A percentile compares a stretch with the other conserved stretches of the same genome.
These are phyloP conservation scores for Apoda limacodes DNA, from an alignment of 2,888 invertebrate genomes.

Conservation along the genomic window DNA sequence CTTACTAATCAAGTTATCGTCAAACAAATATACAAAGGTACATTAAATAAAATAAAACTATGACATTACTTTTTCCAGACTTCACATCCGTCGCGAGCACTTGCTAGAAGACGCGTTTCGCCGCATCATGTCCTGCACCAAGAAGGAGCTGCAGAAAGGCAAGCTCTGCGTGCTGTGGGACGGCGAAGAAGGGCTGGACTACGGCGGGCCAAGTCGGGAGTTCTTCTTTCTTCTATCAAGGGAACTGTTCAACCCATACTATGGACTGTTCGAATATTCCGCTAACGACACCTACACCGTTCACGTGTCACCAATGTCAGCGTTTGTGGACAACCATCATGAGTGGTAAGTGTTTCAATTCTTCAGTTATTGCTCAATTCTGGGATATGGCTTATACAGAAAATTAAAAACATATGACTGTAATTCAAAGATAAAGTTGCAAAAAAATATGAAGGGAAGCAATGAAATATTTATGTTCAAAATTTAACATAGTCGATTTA, in stretches of 20 bases:
- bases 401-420: no score
- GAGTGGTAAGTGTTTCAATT: slow-evolving; percentile 78
- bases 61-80: slow-evolving; percentile 71
- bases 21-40: no score
- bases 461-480: no score
- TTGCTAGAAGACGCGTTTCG: slow-evolving; percentile 96
- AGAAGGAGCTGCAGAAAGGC: slow-evolving; percentile 95
- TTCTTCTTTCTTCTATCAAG: slow-evolving; percentile 98
- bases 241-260: slow-evolving; percentile 98
- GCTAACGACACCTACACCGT: slow-evolving; percentile 98
- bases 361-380: no score
- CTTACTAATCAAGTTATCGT: no score
- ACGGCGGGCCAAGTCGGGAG: slow-evolving; percentile 97
- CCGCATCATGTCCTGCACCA: slow-evolving; percentile 95
- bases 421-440: no score
- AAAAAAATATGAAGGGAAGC: no score
- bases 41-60: background rate
- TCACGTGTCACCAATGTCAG: slow-evolving; percentile 94
- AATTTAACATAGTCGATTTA: no score
- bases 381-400: no score
- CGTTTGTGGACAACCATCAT: slow-evolving; percentile 96
- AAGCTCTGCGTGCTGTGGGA: slow-evolving; percentile 94
- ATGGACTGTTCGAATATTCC: slow-evolving; percentile 97
- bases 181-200: slow-evolving; percentile 97
- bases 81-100: slow-evolving; percentile 93